Base-by-base conservation (phyloP, 2,113 vertebrate species). In the Burhinus bistriatus region DNA sequence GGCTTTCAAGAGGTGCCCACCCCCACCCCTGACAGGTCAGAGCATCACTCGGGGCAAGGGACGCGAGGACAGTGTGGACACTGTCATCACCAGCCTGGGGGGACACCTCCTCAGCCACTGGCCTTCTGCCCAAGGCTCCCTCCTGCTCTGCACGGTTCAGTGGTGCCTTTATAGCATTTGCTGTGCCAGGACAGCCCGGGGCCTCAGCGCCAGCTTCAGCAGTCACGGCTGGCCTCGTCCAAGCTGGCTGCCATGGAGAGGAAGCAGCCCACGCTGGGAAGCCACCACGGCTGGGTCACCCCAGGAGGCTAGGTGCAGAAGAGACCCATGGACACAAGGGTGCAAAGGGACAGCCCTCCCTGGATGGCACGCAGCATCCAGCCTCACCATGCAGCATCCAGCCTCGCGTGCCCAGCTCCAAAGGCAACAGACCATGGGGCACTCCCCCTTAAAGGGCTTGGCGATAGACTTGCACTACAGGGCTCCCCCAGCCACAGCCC, bases 91-190 rank as follows among this genome's bases (percentile, higher is more conserved):
- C 13, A 2, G 95, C 94, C 83, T 1, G 49, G 26, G 87, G 91
- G 58, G 66, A 93, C 86, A 72, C 86, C 82, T 75, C 92, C 55
- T 10, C 36, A 6, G 90, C 80, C 68, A 4, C 90, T 68, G 92
- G 93, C 87, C 81, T 87, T 32, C 49, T 62, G 95, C 92, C 84
- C 77, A 30, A 29, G 95, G 95, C 92, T 94, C 77, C 93, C 87
- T 92, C 95, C 92, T 89, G 92, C 87, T 89, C 92, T 70, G 68
- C 89, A 95, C 45, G 92, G 32, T 92, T 94, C 96, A 95, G 91
- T 11, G 89, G 36, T 20, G 76, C 93, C 89, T 76, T 29, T 3
- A 13, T 3, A 90, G 91, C 89, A 2, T 2, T 2, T 2, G 1
- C 75, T 21, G 68, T 83, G 95, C 95, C 96, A 95, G 93, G 83